These are phyloP conservation scores for Poecilia velifera DNA, from an alignment of 2,797 vertebrate species.

Conservation along the genomic window DNA sequence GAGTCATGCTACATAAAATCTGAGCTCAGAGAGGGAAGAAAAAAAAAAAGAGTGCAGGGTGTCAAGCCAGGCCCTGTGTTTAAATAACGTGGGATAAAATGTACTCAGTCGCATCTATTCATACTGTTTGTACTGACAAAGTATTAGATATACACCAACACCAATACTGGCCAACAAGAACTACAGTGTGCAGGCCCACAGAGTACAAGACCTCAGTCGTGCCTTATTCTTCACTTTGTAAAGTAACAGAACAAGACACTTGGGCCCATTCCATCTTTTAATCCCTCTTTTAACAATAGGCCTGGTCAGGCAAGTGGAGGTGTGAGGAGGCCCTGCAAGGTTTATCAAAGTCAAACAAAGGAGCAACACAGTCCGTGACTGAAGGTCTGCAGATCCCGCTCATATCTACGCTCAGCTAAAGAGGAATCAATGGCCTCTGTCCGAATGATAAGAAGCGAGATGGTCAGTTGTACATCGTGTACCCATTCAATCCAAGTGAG, in stretches of 20 bases:
- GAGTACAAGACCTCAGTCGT: constrained; percentile 21
- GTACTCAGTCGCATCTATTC: constrained; percentile 10
- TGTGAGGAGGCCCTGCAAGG: constrained; percentile 24
- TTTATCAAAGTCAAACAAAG: constrained; percentile 66
- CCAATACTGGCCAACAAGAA: constrained; percentile 3
- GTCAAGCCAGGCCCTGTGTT: constrained; percentile 36
- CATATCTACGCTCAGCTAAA: constrained; percentile 47
- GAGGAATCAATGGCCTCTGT: constrained; percentile 51
- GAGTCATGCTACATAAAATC: constrained; percentile 42
- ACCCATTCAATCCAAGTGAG: constrained; percentile 26
- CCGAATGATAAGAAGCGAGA: constrained; percentile 58
- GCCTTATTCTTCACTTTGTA: constrained; percentile 43
- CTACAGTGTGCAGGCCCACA: constrained; percentile 23
- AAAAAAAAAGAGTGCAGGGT: constrained; percentile 7
- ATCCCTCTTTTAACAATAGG: constrained; percentile 67
- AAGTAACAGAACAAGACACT: constrained; percentile 56
- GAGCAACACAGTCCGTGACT: constrained; percentile 35
- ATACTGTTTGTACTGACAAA: constrained; percentile 2
- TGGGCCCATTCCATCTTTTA: constrained; percentile 49
- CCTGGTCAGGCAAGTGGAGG: constrained; percentile 52
- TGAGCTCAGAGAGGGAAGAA: constrained; percentile 36
- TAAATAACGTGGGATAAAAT: constrained; percentile 51
- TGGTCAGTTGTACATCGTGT: constrained; percentile 49
- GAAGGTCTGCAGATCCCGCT: constrained; percentile 42
- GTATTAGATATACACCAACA: neutral